phyloP scores from a whole-genome alignment of 2,888 invertebrate genomes.

The Acheta domesticus region DNA sequence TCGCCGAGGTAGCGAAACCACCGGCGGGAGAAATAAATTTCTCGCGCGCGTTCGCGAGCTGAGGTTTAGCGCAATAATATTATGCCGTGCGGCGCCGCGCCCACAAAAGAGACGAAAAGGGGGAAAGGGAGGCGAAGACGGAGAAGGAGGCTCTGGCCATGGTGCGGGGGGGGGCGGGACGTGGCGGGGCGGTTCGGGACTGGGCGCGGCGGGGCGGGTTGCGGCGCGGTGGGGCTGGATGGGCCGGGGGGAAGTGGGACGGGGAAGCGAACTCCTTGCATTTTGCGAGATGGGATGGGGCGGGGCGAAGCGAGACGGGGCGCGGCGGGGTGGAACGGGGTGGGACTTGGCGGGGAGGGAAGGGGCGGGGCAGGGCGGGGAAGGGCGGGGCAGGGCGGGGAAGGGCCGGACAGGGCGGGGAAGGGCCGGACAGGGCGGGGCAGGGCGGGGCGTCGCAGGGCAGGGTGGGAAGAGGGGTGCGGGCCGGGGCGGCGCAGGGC shows the following conservation, averaged over 20 bases:
- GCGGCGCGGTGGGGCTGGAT: no score
- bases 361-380: no score
- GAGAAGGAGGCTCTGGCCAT: neutral
- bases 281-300: no score
- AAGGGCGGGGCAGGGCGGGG: no score
- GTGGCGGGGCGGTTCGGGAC: neutral
- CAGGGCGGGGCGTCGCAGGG: neutral
- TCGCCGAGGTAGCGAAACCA: neutral
- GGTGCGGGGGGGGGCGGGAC: neutral
- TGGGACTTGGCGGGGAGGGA: no score
- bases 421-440: neutral
- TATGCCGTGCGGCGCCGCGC: neutral
- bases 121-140: neutral
- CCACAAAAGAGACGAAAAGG: neutral
- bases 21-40: conserved; percentile 2
- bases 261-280: no score
- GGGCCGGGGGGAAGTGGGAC: no score
- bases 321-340: no score
- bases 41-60: neutral
- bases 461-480: no score
- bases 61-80: neutral
- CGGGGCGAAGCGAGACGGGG: no score
- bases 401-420: neutral
- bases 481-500: neutral
- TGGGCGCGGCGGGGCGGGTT: neutral